These are phyloP conservation scores for Strix uralensis DNA, from an alignment of 2,113 vertebrate species.

Conservation along the genomic window DNA sequence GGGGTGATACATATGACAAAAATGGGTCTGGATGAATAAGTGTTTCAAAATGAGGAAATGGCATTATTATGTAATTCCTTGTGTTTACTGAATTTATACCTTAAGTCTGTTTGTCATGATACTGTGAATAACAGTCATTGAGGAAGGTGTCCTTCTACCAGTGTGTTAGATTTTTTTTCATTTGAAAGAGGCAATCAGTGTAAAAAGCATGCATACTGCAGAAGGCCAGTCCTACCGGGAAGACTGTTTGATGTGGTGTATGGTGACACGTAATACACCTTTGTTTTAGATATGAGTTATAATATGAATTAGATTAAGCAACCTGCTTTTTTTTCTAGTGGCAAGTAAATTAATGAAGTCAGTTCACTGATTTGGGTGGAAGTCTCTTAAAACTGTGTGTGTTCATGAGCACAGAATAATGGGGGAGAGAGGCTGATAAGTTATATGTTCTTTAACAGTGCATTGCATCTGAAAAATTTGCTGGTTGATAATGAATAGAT, in stretches of 20 bases:
- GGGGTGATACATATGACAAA: not conserved
- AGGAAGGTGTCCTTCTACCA: not conserved
- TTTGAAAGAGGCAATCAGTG: not conserved
- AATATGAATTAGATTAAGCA: not conserved
- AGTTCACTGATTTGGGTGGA: not conserved
- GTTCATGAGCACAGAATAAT: not conserved
- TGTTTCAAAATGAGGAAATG: not conserved
- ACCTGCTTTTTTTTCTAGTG: not conserved
- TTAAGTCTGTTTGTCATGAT: not conserved
- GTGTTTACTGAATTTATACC: not conserved
- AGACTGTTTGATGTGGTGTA: not conserved
- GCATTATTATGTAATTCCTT: not conserved
- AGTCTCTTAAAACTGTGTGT: not conserved
- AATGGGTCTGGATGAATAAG: not conserved
- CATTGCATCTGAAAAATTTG: not conserved
- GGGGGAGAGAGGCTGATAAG: not conserved
- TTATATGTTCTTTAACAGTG: not conserved
- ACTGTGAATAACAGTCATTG: not conserved
- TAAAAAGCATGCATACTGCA: not conserved
- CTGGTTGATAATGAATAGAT: not conserved
- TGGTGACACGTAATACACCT: accelerated
- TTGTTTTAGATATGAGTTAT: not conserved
- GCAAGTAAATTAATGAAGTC: not conserved
- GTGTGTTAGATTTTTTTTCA: accelerated
- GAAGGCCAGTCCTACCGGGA: accelerated